Evolutionary conservation across 2,888 invertebrate species (phyloP).

Genomic region (Hyles lineata): DNA sequence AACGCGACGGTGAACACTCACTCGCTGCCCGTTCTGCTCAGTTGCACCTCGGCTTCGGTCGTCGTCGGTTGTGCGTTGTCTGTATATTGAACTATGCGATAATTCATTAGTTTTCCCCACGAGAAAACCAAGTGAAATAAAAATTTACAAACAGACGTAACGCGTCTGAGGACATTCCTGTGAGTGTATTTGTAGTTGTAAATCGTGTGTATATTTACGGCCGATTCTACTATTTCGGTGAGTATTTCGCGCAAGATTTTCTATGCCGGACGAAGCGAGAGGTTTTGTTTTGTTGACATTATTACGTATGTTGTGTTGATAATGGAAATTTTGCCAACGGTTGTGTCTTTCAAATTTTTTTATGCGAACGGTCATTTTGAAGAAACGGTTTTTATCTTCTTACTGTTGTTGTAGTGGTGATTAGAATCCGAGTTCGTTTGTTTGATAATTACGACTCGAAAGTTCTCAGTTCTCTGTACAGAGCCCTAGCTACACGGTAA

Average conservation of each 20-base stretch:
- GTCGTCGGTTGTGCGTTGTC: constrained; percentile 39
- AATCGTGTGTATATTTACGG: constrained; percentile 46
- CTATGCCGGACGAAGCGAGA: constrained; percentile 46
- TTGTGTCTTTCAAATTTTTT: constrained; percentile 29
- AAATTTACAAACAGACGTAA: constrained; percentile 42
- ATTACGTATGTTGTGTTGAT: constrained; percentile 51
- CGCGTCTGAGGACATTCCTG: constrained; percentile 54
- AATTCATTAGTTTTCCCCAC: constrained; percentile 73
- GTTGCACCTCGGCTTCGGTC: constrained; percentile 54
- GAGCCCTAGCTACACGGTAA: constrained; percentile 21
- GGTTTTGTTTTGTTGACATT: constrained; percentile 66
- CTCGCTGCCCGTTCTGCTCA: constrained; percentile 39
- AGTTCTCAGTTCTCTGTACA: constrained; percentile 3
- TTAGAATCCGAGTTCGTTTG: constrained; percentile 5
- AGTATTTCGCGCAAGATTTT: constrained; percentile 55
- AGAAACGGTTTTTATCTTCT: not conserved
- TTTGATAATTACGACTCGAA: constrained; percentile 10
- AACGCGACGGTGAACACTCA: constrained; percentile 48
- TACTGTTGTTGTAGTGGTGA: not conserved
- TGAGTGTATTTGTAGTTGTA: constrained; percentile 61
- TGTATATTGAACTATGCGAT: constrained; percentile 48
- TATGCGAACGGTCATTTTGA: not conserved
- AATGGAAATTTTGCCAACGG: constrained; percentile 49
- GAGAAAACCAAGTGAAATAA: constrained; percentile 79
- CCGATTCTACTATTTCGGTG: constrained; percentile 53